These are phyloP conservation scores for Lycocorax pyrrhopterus DNA, from an alignment of 2,113 vertebrate genomes.

Conservation along the genomic window DNA sequence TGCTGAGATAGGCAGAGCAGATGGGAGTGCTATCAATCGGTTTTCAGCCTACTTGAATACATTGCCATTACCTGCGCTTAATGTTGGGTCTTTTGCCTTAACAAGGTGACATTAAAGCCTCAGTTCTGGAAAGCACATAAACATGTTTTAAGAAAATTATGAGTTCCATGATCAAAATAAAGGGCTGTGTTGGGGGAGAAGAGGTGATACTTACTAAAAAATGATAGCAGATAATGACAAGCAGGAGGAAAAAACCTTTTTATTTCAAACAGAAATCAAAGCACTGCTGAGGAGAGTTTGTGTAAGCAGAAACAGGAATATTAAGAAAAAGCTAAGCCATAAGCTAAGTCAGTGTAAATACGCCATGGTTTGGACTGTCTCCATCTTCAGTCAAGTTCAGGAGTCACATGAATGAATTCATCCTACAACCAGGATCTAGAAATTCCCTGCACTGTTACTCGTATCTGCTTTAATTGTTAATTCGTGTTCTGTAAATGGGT, in stretches of 20 bases:
- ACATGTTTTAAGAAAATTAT: background rate
- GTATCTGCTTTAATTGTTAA: background rate
- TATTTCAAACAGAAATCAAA: background rate
- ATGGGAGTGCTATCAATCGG: background rate
- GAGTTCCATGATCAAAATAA: background rate
- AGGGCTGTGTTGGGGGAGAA: background rate
- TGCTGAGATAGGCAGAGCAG: background rate
- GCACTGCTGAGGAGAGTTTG: background rate
- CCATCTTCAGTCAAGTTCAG: background rate
- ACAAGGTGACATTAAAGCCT: background rate
- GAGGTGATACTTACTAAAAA: background rate
- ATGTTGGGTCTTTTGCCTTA: background rate
- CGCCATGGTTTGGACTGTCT: background rate
- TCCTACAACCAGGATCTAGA: background rate
- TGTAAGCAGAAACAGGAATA: background rate
- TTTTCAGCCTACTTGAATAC: background rate
- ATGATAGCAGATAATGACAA: background rate
- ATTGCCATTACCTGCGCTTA: background rate
- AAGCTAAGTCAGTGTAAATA: background rate
- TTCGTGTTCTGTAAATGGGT: background rate
- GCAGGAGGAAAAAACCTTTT: background rate
- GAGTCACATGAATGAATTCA: background rate
- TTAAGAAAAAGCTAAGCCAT: background rate
- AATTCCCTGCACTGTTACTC: background rate
- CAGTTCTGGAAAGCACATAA: background rate